Evolutionary conservation across 2,888 invertebrate genomes (phyloP), one percentile per base, ranked within the genome.

Genomic region (Caenorhabditis sulstoni): DNA sequence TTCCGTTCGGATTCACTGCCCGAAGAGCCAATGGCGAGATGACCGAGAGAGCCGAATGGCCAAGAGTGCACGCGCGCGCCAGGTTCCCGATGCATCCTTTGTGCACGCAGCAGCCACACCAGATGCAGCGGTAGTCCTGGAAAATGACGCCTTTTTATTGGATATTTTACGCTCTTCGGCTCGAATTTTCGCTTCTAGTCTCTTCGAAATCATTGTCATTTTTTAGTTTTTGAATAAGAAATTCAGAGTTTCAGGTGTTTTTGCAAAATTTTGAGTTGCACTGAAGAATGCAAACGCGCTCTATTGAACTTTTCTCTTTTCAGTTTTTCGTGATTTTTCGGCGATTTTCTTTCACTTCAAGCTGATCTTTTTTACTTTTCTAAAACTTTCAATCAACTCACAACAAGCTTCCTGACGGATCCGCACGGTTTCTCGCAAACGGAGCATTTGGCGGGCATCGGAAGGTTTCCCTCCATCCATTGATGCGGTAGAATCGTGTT

Each of bases 401-500:
- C 71, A 16, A 71, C 62, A 18, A 86, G 73, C 23, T 83, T 85
- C 29, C 84, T 61, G 67, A 97, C 97, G 73, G 96, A 97, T 73
- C 97, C 97, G 92, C 97, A 97, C 9, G 95, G 96, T 92, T 96
- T 96, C 90, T 96, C 96, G 92, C 97, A 98, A 79, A 95, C 93
- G 83, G 93, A 93, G 91, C 97, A 98, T 91, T 95, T 95, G 78
- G 96, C 94, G 70, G 96, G 95, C 68, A 97, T 96, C 3, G 97
- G 96, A 83, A 97, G 92, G 92, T 97, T 97, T 47, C 97, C 97
- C 91, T 97, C 97, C 93, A 97, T 93, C 97, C 97, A 98, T 90
- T 98, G 97, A 92, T 98, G 97, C 14, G 96, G 96, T 95, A 97
- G 96, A 84, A 90, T 85, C n/a, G 91, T 87, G 85, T 82, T 86